phyloP scores from a whole-genome alignment of 2,113 vertebrate genomes.

The Podilymbus podiceps region DNA sequence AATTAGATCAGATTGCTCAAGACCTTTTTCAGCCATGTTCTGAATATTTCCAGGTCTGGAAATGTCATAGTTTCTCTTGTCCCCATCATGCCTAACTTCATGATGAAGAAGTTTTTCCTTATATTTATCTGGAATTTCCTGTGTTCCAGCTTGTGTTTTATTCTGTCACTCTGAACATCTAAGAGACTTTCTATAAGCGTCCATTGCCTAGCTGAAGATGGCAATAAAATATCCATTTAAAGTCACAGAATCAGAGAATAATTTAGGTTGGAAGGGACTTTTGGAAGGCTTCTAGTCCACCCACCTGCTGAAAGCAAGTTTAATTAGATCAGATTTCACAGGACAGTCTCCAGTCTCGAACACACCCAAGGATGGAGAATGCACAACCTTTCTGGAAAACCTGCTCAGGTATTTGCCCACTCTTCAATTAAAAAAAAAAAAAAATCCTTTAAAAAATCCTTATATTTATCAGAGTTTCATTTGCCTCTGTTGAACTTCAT shows the following conservation, averaged over 20 bases:
- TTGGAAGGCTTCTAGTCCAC: not conserved
- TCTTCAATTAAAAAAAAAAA: not conserved
- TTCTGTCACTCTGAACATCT: not conserved
- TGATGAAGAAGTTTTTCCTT: not conserved
- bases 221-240: not conserved
- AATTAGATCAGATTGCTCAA: not conserved
- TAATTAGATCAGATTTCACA: not conserved
- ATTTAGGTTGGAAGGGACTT: not conserved
- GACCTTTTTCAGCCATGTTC: not conserved
- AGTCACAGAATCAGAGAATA: not conserved
- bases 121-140: not conserved
- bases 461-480: not conserved
- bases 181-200: not conserved
- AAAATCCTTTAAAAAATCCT: not conserved
- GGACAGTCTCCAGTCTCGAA: not conserved
- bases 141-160: not conserved
- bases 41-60: not conserved
- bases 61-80: not conserved
- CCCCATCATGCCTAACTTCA: rapidly evolving
- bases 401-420: not conserved
- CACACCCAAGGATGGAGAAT: not conserved
- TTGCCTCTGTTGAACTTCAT: not conserved
- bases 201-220: not conserved
- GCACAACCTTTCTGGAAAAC: not conserved
- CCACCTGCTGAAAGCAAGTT: not conserved